Conservation (phyloP, 2,797 vertebrate genomes). For the Semotilus atromaculatus region DNA sequence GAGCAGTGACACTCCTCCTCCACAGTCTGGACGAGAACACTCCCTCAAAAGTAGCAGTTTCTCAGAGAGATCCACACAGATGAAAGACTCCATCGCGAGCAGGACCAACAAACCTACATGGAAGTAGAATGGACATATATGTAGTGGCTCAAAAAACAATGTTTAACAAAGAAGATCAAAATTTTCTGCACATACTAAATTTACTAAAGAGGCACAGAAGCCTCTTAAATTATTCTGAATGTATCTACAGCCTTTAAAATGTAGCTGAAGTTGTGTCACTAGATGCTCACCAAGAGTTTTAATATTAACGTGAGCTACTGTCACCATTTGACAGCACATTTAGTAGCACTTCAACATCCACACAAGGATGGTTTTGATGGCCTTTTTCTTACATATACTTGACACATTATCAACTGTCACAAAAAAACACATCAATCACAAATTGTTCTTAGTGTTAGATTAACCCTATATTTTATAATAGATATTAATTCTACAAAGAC, state of each 20-base stretch:
- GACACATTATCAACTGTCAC: slow-evolving; percentile 25
- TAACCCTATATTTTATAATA: slow-evolving; percentile 35
- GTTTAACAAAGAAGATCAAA: slow-evolving; percentile 12
- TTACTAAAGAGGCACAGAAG: slow-evolving; percentile 1
- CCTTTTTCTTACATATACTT: slow-evolving; percentile 54
- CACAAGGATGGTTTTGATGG: slow-evolving; percentile 54
- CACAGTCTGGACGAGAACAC: slow-evolving; percentile 56
- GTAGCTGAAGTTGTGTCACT: slow-evolving; percentile 49
- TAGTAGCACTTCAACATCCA: slow-evolving; percentile 62
- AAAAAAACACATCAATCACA: slow-evolving; percentile 29
- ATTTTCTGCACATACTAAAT: slow-evolving; percentile 17
- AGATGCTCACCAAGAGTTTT: slow-evolving; percentile 44
- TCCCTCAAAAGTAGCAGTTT: slow-evolving; percentile 75
- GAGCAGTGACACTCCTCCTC: slow-evolving; percentile 71
- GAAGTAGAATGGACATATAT: slow-evolving; percentile 77
- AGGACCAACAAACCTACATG: slow-evolving; percentile 82
- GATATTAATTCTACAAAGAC: slow-evolving; percentile 13
- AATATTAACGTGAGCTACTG: slow-evolving; percentile 48
- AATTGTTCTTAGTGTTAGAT: slow-evolving; percentile 45
- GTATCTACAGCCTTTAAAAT: slow-evolving; percentile 52
- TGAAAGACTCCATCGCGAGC: slow-evolving; percentile 74
- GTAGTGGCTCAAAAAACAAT: neutral
- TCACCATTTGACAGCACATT: slow-evolving; percentile 61
- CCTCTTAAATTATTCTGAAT: slow-evolving; percentile 46
- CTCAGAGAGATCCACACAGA: slow-evolving; percentile 79